Base-by-base conservation (phyloP, 2,888 invertebrate genomes). In the Pseudeuparius sepicola region DNA sequence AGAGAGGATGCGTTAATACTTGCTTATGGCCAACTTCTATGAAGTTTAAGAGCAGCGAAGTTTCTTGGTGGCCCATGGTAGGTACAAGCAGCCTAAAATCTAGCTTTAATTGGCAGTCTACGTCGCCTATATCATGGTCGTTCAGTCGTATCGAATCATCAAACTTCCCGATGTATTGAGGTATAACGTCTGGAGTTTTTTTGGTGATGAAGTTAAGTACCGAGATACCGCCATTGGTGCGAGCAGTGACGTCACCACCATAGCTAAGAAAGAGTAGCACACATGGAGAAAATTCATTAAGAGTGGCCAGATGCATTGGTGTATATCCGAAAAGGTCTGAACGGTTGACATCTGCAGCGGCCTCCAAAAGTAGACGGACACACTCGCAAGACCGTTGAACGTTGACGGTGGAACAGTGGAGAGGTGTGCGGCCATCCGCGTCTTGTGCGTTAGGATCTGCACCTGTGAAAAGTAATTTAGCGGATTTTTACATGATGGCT, bases 81-180 rank as follows among this genome's bases (percentile, higher is more conserved):
- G 79, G 75, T 43, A 83, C 71, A 45, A 79, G 57, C 33, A 76
- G 60, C 52, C 68, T 57, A 57, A 78, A 67, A 53, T 80, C 78
- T 31, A 80, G 55, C 56, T 75, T 79, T 2, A 87, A 67, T 56
- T 87, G 86, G 49, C 87, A 87, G 53, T 88, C 87, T 0, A 85
- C 82, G 48, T 88, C 87, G 0, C 85, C 85, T 14, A 87, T 67
- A 55, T 88, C 87, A 50, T 87, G 85, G 51, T 87, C 87, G 50
- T 81, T 82, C 4, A 84, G 31, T 5, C 37, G 34, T 11, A 43
- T 43, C 2, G 43, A 35, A 20, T 39, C 39, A 16, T 43, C 43
- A 24, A 43, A 41, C 54, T 82, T 79, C 18, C 46, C 37, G 4
- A 59, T 49, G 37, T 60, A 61, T 39, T 78, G 73, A 0, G 83